Evolutionary conservation across 2,797 vertebrate species (phyloP), one percentile per base, ranked within the genome.

Genomic region (Sylvilagus floridanus): DNA sequence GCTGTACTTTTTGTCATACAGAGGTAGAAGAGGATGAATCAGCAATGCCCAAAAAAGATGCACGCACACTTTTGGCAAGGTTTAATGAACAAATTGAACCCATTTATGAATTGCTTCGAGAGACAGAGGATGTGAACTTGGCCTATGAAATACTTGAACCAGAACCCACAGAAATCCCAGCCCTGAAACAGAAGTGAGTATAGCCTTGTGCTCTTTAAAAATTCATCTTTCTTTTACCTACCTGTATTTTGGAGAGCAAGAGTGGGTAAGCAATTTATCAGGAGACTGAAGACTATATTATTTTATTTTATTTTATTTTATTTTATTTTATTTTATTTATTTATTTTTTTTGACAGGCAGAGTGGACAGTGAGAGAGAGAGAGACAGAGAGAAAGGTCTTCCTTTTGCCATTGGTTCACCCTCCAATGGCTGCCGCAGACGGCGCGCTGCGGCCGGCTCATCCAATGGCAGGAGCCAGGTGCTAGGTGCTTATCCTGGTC

Each of bases 51-150:
- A 99, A 99, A 97, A 99, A 99, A 97, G 99, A 99, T 13, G 99
- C 99, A 26, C 98, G 99, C 97, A 99, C 99, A 0, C 98, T 99
- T 26, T 99, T 99, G 94, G 99, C 99, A 2, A 99, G 99, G 90
- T 99, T 99, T 98, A 99, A 99, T 3, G 99, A 99, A 97, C 99
- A 99, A 98, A 99, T 99, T 11, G 99, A 99, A 97, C 99, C 99
- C 91, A 99, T 99, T 98, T 99, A 99, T 1, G 99, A 97, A 0
- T 98, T 99, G 93, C 98, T 99, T 72, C 98, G 99, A 0, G 99
- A 99, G 97, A 99, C 99, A 0, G 99, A 99, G 93, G 99, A 99
- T 0, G 98, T 99, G 79, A 99, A 99, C 98, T 97, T 99, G 97
- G 99, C 99, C 78, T 98, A 99, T 82, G 99, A 99, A 93, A 98